These are phyloP conservation scores for Empidonax alnorum DNA, from an alignment of 2,113 vertebrate species.

Conservation along the genomic window DNA sequence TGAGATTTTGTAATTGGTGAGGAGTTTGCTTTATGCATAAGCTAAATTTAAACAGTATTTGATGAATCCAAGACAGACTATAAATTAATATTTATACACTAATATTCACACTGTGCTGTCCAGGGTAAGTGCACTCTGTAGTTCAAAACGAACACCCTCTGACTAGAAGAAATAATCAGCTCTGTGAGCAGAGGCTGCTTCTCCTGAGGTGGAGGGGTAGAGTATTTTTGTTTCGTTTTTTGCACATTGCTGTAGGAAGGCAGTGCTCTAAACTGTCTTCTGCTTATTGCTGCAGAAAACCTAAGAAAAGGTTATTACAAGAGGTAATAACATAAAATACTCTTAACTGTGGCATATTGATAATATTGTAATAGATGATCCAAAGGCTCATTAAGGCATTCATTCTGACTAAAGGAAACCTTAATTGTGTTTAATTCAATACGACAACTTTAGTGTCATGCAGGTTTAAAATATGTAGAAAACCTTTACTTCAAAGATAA, in stretches of 20 bases:
- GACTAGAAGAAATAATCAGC: neutral
- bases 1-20: neutral
- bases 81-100: neutral
- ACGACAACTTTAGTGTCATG: neutral
- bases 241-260: neutral
- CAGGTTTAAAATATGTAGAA: neutral
- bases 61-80: neutral
- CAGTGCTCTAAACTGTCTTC: neutral
- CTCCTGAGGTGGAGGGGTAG: neutral
- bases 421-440: neutral
- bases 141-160: neutral
- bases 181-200: neutral
- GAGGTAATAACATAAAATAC: neutral
- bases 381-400: neutral
- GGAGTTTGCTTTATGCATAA: neutral
- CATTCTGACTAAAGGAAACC: neutral
- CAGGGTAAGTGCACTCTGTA: rapidly evolving
- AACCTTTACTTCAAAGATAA: neutral
- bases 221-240: neutral
- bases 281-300: neutral
- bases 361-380: neutral
- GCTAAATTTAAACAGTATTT: neutral
- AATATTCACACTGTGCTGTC: neutral
- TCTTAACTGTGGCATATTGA: neutral
- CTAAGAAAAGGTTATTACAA: neutral